phyloP scores from a whole-genome alignment of 2,888 invertebrate genomes.

The Phalera bucephala region DNA sequence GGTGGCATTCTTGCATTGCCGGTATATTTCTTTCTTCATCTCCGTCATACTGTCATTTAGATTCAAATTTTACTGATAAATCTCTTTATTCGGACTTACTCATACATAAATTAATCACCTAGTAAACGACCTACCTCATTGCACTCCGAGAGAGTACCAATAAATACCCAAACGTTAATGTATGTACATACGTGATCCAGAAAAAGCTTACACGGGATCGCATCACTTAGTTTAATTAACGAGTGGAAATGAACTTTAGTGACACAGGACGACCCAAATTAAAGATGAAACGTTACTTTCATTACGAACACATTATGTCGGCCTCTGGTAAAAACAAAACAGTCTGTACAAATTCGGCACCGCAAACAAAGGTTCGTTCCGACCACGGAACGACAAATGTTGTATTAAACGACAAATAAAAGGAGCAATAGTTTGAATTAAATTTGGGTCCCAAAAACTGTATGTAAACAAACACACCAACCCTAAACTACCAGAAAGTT shows the following conservation, averaged over 20 bases:
- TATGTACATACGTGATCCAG: conserved; percentile 7
- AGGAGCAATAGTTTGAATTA: conserved; percentile 79
- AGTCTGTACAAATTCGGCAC: conserved; percentile 59
- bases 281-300: conserved; percentile 68
- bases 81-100: not conserved
- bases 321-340: conserved; percentile 57
- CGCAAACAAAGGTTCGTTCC: conserved; percentile 67
- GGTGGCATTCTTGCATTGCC: no score
- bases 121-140: not conserved
- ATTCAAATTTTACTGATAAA: no score
- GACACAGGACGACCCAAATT: conserved; percentile 64
- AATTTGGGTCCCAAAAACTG: conserved; percentile 77
- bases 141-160: not conserved
- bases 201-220: conserved; percentile 37
- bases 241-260: conserved; percentile 52
- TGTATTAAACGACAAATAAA: conserved; percentile 79
- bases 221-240: conserved; percentile 60
- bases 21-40: no score
- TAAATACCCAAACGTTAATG: conserved; percentile 2
- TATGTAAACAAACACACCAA: conserved; percentile 70
- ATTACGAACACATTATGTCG: conserved; percentile 67
- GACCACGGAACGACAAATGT: conserved; percentile 67
- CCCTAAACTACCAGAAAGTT: conserved; percentile 61
- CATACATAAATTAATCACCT: not conserved
- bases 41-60: no score